Percentiles rank a stretch among this genome's conserved stretches.
Evolutionary conservation across 2,113 vertebrate genomes (phyloP).

Genomic region (Malurus alboscapulatus): DNA sequence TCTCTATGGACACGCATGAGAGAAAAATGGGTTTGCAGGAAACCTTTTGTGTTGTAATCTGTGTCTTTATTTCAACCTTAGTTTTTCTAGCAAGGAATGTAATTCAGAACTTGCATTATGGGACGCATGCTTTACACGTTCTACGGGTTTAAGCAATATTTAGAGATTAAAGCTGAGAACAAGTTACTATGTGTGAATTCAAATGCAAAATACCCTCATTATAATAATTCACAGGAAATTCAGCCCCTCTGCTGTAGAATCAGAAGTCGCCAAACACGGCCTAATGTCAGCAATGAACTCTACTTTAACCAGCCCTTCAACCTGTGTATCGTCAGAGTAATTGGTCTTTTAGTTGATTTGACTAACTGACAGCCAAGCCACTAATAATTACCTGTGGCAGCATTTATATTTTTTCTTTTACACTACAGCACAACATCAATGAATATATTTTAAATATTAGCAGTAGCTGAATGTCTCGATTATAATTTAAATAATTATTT

Average conservation of each 20-base stretch:
- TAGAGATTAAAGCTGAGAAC: not conserved
- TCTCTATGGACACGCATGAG: not conserved
- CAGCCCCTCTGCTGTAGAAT: not conserved
- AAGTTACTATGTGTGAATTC: constrained; percentile 39
- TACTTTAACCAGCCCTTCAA: constrained; percentile 84
- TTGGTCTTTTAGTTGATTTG: constrained; percentile 86
- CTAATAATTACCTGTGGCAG: constrained; percentile 81
- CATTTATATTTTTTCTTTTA: constrained; percentile 71
- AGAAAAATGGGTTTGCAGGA: not conserved
- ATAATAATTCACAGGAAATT: constrained; percentile 70
- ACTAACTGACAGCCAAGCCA: constrained; percentile 79
- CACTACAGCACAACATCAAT: constrained; percentile 59
- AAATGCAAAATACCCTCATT: constrained; percentile 72
- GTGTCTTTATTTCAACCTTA: not conserved
- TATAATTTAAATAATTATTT: constrained; percentile 80
- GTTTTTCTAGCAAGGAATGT: not conserved
- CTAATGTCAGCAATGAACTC: constrained; percentile 68
- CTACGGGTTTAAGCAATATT: not conserved
- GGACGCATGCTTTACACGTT: not conserved
- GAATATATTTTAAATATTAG: constrained; percentile 67
- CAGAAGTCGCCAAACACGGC: constrained; percentile 55
- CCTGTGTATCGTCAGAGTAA: constrained; percentile 83
- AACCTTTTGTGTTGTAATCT: not conserved
- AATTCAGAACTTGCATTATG: not conserved
- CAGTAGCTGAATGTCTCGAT: constrained; percentile 64